phyloP scores from a whole-genome alignment of 1,140 invertebrate genomes.

The Euwallacea similis region DNA sequence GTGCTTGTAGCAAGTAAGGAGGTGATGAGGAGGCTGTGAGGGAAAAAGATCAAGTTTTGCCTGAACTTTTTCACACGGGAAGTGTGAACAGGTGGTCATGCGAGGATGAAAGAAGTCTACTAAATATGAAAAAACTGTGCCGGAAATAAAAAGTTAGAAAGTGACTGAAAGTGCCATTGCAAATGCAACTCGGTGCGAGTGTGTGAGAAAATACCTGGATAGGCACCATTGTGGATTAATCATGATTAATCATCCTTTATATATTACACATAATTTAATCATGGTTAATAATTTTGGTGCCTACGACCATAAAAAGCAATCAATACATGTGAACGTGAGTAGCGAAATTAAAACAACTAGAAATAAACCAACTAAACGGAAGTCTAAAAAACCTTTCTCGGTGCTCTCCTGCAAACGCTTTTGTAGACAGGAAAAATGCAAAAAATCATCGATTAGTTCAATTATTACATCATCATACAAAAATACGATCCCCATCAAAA shows the following conservation, averaged over 20 bases:
- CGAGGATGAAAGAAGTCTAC: conserved; percentile 34
- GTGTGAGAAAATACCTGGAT: conserved; percentile 54
- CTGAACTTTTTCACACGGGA: conserved; percentile 19
- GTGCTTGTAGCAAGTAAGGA: conserved; percentile 51
- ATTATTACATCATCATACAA: conserved; percentile 18
- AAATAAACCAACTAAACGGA: conserved; percentile 33
- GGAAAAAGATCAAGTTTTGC: background rate
- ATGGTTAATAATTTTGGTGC: conserved; percentile 38
- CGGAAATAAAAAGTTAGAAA: conserved; percentile 57
- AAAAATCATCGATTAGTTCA: conserved; percentile 18
- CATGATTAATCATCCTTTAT: too few relatives aligned
- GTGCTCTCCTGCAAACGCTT: conserved; percentile 55
- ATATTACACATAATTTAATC: too few relatives aligned
- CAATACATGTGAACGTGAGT: conserved; percentile 71
- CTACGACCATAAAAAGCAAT: conserved; percentile 54
- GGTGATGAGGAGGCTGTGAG: conserved; percentile 25
- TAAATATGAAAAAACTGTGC: conserved; percentile 57
- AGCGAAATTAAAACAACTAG: conserved; percentile 55
- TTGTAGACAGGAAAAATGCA: conserved; percentile 53
- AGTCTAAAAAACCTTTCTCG: conserved; percentile 47
- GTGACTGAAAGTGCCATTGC: conserved; percentile 61
- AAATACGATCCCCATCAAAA: conserved; percentile 34
- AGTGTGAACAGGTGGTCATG: conserved; percentile 9
- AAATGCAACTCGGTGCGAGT: conserved; percentile 66
- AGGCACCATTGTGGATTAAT: background rate